Conservation (phyloP, 2,113 vertebrate genomes). For the Balaeniceps rex region DNA sequence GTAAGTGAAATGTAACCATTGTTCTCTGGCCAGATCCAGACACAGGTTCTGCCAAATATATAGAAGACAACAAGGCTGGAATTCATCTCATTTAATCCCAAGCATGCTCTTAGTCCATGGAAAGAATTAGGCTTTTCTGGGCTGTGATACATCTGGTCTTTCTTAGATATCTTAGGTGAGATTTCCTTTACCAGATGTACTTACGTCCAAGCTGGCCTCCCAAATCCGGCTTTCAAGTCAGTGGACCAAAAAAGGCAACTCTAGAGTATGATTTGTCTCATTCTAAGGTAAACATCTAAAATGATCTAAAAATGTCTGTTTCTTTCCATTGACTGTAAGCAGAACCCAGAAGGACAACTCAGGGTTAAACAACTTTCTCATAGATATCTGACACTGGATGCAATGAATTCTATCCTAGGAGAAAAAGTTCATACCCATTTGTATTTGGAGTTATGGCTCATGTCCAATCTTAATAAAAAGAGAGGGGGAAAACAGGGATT, state of each 20-base stretch:
- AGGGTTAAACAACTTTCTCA: neutral
- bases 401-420: neutral
- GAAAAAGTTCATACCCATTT: neutral
- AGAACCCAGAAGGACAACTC: neutral
- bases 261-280: neutral
- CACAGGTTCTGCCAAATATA: constrained; percentile 6
- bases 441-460: neutral
- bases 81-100: constrained; percentile 40
- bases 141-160: neutral
- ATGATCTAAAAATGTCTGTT: neutral
- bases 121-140: constrained; percentile 7
- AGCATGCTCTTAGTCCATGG: neutral
- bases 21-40: constrained; percentile 12
- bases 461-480: neutral
- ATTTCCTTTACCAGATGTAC: neutral
- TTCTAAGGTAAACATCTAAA: neutral
- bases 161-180: neutral
- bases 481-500: neutral
- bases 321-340: neutral
- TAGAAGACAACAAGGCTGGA: constrained; percentile 15
- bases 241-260: neutral
- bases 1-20: neutral
- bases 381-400: neutral
- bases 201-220: neutral
- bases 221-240: neutral